Percentiles rank a stretch among this genome's conserved stretches.
These are phyloP conservation scores for Xerus inauris DNA, from an alignment of 2,113 vertebrate genomes.

Conservation along the genomic window DNA sequence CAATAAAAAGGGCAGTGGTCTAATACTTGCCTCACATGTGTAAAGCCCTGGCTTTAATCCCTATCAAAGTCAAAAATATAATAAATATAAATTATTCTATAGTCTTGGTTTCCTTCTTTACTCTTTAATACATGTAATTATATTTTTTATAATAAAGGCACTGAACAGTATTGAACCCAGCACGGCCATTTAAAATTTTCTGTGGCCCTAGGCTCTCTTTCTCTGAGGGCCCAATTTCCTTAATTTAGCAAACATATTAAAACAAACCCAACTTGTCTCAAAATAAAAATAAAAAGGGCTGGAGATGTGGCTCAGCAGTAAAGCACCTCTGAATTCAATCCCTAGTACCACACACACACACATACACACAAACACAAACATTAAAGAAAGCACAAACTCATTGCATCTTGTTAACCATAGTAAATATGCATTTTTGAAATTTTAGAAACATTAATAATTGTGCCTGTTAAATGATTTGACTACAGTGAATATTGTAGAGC, in stretches of 20 bases:
- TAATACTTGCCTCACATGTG: neutral
- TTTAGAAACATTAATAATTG: neutral
- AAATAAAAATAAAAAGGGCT: too few relatives aligned
- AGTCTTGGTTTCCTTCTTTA: neutral
- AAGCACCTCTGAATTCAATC: too few relatives aligned
- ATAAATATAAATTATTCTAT: too few relatives aligned
- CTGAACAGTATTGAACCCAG: neutral
- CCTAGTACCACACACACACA: too few relatives aligned
- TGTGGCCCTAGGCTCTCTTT: neutral
- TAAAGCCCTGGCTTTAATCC: neutral
- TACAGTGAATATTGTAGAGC: neutral
- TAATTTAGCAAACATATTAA: neutral
- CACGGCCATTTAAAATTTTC: neutral
- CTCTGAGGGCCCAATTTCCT: neutral
- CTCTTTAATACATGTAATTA: neutral
- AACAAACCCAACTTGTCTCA: neutral
- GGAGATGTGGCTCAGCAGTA: too few relatives aligned
- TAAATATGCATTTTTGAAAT: neutral
- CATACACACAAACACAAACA: too few relatives aligned
- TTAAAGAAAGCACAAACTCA: too few relatives aligned
- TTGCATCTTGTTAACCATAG: neutral
- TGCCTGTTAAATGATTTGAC: neutral
- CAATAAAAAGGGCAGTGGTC: neutral
- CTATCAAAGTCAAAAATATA: neutral
- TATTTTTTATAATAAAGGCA: neutral